Evolutionary conservation across 92 coral and sea anemone species (phyloP), one percentile per base, ranked within the genome.

Genomic region (Palythoa grandis): DNA sequence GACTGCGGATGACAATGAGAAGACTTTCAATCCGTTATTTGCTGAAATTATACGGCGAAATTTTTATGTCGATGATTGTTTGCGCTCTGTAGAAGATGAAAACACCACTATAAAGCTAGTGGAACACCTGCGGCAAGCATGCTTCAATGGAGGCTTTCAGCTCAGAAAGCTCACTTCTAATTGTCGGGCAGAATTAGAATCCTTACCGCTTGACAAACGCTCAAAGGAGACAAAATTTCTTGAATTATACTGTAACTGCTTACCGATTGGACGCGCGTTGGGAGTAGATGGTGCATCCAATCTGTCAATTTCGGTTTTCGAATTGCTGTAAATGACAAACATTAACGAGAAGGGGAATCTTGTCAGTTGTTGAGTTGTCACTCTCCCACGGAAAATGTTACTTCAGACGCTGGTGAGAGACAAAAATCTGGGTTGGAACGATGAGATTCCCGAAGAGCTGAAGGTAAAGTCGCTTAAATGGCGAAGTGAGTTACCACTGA

Each of bases 341-440:
- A 3, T 17, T 79, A 16, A 92, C 89, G 20, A 86, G 95, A 85
- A 79, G 93, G 88, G 95, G 91, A 48, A 92, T 90, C n/a, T 76
- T 90, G 16, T 92, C 91, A 0, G 82, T 52, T 14, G 93, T 92
- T 0, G 82, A 91, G 5, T 92, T 91, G 1, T 88, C 52, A 74
- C 83, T 4, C 70, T 92, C 47, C 79, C 86, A 6, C 92, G 90
- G 2, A 91, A 93, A 88, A 76, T 76, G 67, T 0, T 90, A 2
- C 86, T 93, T 12, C 92, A 93, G 54, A 88, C 88, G 16, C 88
- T 93, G 1, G 86, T 93, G 48, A 74, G 76, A 72, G 76, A 76
- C 35, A 61, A 86, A 2, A 85, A 76, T 56, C 74, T 93, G 9
- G 93, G 83, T 11, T 93, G 92, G 93, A 93, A 92, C 23, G 92